A percentile compares a stretch with the other conserved stretches of the same genome.
These are phyloP conservation scores for Orchesellides sinensis DNA, from an alignment of 2,888 invertebrate species.

Conservation along the genomic window DNA sequence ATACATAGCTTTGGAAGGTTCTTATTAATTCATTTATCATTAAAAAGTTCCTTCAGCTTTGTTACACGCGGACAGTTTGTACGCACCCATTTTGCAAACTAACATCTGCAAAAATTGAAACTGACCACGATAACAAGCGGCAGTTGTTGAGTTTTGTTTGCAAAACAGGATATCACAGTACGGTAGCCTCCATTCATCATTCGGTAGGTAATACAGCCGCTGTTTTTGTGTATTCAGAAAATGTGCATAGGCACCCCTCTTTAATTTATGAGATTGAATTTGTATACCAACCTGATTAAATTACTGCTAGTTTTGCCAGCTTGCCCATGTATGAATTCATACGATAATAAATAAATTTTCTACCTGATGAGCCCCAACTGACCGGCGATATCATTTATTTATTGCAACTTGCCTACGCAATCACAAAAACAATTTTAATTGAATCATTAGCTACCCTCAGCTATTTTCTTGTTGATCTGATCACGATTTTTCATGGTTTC, in stretches of 20 bases:
- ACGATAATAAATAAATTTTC: no score
- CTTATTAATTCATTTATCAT: background rate
- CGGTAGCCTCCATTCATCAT: no score
- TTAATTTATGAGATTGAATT: constrained; percentile 18
- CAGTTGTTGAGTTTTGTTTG: background rate
- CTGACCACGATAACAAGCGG: constrained; percentile 42
- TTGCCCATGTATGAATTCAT: no score
- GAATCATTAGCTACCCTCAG: constrained; percentile 28
- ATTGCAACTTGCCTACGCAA: constrained; percentile 1
- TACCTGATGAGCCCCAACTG: background rate
- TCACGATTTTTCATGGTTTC: constrained; percentile 15
- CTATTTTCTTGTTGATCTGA: constrained; percentile 27
- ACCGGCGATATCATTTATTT: background rate
- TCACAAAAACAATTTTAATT: constrained; percentile 30
- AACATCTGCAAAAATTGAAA: constrained; percentile 41
- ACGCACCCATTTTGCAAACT: no score
- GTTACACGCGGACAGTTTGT: no score
- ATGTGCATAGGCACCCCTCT: background rate
- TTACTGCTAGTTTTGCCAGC: background rate
- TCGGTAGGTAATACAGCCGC: no score
- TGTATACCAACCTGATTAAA: constrained; percentile 14
- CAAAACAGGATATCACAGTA: background rate
- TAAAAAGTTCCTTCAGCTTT: constrained; percentile 1
- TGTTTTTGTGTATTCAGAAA: background rate
- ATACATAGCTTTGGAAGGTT: background rate